These are phyloP conservation scores for Mionectes macconnelli DNA, from an alignment of 2,113 vertebrate genomes.

Conservation along the genomic window DNA sequence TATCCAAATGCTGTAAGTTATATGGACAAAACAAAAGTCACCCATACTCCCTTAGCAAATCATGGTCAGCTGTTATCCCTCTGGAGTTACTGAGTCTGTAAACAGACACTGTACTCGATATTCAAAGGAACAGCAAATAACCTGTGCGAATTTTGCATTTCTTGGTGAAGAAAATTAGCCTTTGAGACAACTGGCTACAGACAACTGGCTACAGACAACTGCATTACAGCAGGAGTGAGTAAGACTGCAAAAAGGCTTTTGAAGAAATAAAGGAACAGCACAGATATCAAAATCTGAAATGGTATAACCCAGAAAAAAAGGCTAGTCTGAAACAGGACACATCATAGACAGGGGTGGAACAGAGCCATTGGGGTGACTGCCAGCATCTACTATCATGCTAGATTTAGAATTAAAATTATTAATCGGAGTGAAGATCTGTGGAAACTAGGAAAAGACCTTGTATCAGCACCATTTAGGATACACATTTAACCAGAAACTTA, in stretches of 20 bases:
- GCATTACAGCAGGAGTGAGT: not conserved
- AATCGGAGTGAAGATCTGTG: not conserved
- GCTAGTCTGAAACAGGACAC: not conserved
- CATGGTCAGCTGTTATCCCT: not conserved
- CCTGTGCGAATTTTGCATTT: not conserved
- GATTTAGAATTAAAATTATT: not conserved
- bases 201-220: not conserved
- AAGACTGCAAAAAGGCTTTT: not conserved
- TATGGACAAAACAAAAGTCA: not conserved
- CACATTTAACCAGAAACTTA: not conserved
- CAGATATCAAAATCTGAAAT: not conserved
- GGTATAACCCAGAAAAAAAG: not conserved
- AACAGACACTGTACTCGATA: not conserved
- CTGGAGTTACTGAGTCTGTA: not conserved
- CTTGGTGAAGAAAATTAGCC: not conserved
- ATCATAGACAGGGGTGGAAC: not conserved
- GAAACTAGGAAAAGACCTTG: not conserved
- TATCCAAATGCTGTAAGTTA: not conserved
- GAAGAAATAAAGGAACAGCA: not conserved
- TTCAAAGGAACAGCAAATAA: not conserved
- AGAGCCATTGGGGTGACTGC: not conserved
- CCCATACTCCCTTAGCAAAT: not conserved
- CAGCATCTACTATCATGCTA: not conserved
- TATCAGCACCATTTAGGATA: not conserved
- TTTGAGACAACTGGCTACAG: not conserved